Conservation (phyloP, 1,140 invertebrate genomes). For the Lepidurus packardi region DNA sequence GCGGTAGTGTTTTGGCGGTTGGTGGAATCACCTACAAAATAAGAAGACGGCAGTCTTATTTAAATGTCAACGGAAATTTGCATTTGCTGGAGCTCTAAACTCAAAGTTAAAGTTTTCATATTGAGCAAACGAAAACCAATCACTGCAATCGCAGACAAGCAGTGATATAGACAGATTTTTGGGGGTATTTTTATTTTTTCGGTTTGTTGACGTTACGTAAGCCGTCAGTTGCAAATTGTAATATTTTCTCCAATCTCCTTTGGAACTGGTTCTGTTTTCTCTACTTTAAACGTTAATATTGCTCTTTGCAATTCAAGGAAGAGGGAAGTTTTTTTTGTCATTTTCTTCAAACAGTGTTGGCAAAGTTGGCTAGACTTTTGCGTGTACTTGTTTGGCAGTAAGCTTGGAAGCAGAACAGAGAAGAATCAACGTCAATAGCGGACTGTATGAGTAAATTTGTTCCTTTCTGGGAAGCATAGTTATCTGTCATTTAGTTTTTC, state of each 20-base stretch:
- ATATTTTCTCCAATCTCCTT: not conserved
- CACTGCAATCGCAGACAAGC: too few species aligned
- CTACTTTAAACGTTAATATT: constrained; percentile 7
- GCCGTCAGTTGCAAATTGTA: not conserved
- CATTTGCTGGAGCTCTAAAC: too few species aligned
- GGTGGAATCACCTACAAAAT: too few species aligned
- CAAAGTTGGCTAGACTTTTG: not conserved
- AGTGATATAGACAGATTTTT: too few species aligned
- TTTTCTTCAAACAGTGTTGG: not conserved
- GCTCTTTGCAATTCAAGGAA: not conserved
- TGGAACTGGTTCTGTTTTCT: not conserved
- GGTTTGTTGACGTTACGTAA: too few species aligned
- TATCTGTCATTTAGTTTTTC: not conserved
- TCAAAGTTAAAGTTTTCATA: too few species aligned
- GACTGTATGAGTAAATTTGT: not conserved
- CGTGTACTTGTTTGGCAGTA: not conserved
- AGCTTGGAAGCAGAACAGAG: not conserved
- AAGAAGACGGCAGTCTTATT: too few species aligned
- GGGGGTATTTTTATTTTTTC: too few species aligned
- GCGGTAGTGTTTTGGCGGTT: too few species aligned
- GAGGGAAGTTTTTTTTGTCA: not conserved
- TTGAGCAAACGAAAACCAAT: too few species aligned
- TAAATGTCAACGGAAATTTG: too few species aligned
- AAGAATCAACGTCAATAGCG: not conserved
- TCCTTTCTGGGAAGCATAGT: not conserved